Base-by-base conservation (phyloP, 2,888 invertebrate genomes). In the Furcula furcula region DNA sequence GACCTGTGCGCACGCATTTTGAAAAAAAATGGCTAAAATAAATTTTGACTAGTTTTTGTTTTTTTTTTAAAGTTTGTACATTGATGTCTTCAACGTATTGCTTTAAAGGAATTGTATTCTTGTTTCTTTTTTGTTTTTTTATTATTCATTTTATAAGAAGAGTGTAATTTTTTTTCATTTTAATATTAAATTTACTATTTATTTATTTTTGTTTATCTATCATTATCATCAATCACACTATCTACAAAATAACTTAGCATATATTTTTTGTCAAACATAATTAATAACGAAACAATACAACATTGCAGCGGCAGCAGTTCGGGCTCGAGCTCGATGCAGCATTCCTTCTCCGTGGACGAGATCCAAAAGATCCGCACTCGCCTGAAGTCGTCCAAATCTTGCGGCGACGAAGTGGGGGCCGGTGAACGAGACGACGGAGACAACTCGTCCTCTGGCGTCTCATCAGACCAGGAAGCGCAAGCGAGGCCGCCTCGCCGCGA, bases 401-500 rank as follows among this genome's bases (percentile, higher is more conserved):
- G 94, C 76, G 96, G 96, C 20, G 95, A 95, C 80, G 95, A 95
- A 67, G 92, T 96, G 55, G 85, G 87, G 40, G 58, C 51, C n/a
- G 76, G 52, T 28, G 88, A 85, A 40, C 78, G 90, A 4, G 95
- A 95, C 83, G 96, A 96, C 78, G 95, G 94, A 29, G 96, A 96
- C 79, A 96, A 96, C 80, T 95, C 96, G 48, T 95, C 96, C 3
- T 95, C 95, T 14, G 96, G 96, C 12, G 96, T 96, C 0, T 95
- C 95, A 48, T 95, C 95, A 29, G 96, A 96, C 80, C 96, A 96
- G 75, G 96, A 87, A 65, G 82, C 83, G 34, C 76, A 76, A 42
- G 74, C 76, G 18, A 65, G 68, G 21, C 79, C 79, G 4, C 71
- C 82, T 23, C 70, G 83, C 1, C 63, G 80, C 7, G 87, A 87